Base-by-base conservation (phyloP, 1,140 invertebrate species). In the Mamestra configurata region DNA sequence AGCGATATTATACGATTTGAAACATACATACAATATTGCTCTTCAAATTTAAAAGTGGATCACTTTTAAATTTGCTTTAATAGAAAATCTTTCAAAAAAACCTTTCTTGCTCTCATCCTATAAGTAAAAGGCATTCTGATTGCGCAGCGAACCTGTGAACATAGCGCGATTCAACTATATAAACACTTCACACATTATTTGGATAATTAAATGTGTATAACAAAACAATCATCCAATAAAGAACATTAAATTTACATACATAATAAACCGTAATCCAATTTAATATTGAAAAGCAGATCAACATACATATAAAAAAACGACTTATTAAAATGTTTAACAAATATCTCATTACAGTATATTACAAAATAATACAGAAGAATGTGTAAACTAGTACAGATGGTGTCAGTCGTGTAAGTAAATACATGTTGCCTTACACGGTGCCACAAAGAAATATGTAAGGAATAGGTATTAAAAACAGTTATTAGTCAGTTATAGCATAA, bases 331-430 rank as follows among this genome's bases (percentile, higher is more conserved):
- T n/a, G n/a, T 70, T 35, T 8, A 71, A 71, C 37, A 18, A 51
- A 53, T 3, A 4, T 53, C 10, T 53, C 20, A 27, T 73, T 55
- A 37, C 31, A 1, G 8, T 22, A 75, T 40, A 40, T 4, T 20
- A 55, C n/a, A 66, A 72, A 77, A 77, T 51, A 66, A 77, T 77
- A 77, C 31, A 27, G 18, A 37, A 40, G 18, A 22, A 68, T 77
- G 46, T 77, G 40, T 68, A 66, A 77, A 53, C 75, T 66, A 53
- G 75, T 68, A 77, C 61, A 77, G 75, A 68, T 68, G 75, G 61
- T 43, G 37, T 55, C 27, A 72, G 59, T 15, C 49, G 20, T 10
- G 5, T 7, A 8, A 20, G 2, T 22, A 24, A 13, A 37, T 24
- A 37, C 22, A 70, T 24, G 4, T 27, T 27, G 10, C 64, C 64